phyloP scores from a whole-genome alignment of 2,113 vertebrate genomes.

The Octodon degus region DNA sequence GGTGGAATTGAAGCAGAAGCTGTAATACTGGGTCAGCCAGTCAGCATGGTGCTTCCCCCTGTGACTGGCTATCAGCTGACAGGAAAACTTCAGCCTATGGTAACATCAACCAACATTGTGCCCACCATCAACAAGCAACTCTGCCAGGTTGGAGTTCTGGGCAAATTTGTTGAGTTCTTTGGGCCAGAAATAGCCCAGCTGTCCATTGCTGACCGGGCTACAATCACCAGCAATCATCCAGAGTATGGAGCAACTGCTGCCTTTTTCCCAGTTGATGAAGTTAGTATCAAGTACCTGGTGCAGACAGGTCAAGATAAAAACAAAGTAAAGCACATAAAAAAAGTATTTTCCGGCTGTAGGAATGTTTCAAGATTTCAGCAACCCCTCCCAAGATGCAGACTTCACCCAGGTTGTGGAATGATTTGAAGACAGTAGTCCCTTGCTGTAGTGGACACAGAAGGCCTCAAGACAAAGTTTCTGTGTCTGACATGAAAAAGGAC shows the following conservation, averaged over 20 bases:
- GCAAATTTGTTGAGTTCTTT: slow-evolving; percentile 99
- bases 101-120: slow-evolving; percentile 98
- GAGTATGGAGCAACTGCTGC: slow-evolving; percentile 84
- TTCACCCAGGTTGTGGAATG: slow-evolving; percentile 93
- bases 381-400: slow-evolving; percentile 92
- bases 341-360: slow-evolving; percentile 93
- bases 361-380: slow-evolving; percentile 95
- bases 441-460: slow-evolving; percentile 98
- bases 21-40: slow-evolving; percentile 98
- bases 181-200: slow-evolving; percentile 94
- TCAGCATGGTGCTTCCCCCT: slow-evolving; percentile 98
- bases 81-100: slow-evolving; percentile 90
- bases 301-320: slow-evolving; percentile 90
- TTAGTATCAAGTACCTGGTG: too few species aligned
- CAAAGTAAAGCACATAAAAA: slow-evolving; percentile 88
- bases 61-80: slow-evolving; percentile 95
- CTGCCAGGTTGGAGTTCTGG: slow-evolving; percentile 96
- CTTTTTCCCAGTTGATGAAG: too few species aligned
- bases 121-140: slow-evolving; percentile 99
- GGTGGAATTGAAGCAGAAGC: slow-evolving; percentile 99
- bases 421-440: slow-evolving; percentile 93
- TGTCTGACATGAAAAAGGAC: slow-evolving; percentile 96
- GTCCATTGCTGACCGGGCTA: slow-evolving; percentile 98
- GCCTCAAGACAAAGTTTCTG: slow-evolving; percentile 95
- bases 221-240: slow-evolving; percentile 99